Base-by-base conservation (phyloP, 2,888 invertebrate genomes). In the Mesorhabditis sp. region DNA sequence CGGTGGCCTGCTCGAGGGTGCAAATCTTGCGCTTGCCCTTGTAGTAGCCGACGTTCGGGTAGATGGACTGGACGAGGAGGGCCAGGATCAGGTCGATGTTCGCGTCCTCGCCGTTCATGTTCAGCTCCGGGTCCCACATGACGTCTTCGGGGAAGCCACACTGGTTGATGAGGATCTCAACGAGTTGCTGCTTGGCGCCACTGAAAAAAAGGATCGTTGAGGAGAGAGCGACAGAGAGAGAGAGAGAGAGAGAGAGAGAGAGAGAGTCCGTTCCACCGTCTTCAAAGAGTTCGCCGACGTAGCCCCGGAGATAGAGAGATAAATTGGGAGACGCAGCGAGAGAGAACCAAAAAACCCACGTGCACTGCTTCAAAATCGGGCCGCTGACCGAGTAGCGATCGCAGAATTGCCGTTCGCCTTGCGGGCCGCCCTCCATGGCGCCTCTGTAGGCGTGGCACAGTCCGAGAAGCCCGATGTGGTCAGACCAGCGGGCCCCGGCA, bases 1-100 rank as follows among this genome's bases (percentile, higher is more conserved):
- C 97, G 0, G 92, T 91, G 86, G 94, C 95, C 69, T 94, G 93
- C 88, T 96, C 97, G 0, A 93, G 93, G 0, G 97, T 97, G 67
- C 95, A 88, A 0, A 97, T 92, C 88, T 78, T 75, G 45, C 97
- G 90, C 86, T 96, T 97, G 73, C 95, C 95, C 86, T 93, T 94
- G 86, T 95, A 94, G 85, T 90, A 91, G 85, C 95, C 95, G 4
- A 98, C 94, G 87, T 98, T 98, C 0, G 97, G 97, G 87, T 97
- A 97, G 0, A 95, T 89, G 0, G 96, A 97, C 66, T 72, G 70
- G 5, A 83, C 74, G 4, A 83, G 72, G 42, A 82, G 69, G 4
- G 78, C 79, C 5, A 79, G 80, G 74, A 88, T 91, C 70, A 92
- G 88, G 86, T 97, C 96, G 61, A 95, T 86, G 43, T 90, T 95